phyloP scores from a whole-genome alignment of 2,797 vertebrate genomes.

The Gymnothorax javanicus region DNA sequence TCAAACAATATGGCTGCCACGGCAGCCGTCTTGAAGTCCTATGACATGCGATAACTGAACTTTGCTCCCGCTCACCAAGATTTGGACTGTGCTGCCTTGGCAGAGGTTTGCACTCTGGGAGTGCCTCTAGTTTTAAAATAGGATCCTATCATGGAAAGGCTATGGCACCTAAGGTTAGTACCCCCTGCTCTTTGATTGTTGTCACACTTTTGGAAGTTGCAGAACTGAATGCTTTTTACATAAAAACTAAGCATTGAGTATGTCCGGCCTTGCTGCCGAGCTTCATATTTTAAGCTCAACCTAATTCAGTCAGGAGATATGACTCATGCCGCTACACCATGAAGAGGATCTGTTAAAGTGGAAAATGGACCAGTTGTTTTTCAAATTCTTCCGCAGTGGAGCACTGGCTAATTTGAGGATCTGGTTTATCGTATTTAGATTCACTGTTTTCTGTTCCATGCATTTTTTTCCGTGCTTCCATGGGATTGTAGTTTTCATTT shows the following conservation, averaged over 20 bases:
- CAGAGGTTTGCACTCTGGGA: too few species aligned
- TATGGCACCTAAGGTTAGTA: conserved; percentile 32
- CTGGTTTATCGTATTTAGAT: too few species aligned
- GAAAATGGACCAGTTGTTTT: neutral
- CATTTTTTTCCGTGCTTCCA: too few species aligned
- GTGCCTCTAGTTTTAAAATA: too few species aligned
- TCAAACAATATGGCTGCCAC: too few species aligned
- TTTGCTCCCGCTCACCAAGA: too few species aligned
- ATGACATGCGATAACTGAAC: too few species aligned
- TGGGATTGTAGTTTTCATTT: too few species aligned
- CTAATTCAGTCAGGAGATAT: conserved; percentile 7
- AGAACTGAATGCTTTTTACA: conserved; percentile 64
- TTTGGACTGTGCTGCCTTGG: too few species aligned
- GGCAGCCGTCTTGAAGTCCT: too few species aligned
- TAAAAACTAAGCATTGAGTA: conserved; percentile 61
- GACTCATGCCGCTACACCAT: neutral
- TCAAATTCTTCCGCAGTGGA: neutral
- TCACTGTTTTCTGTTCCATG: too few species aligned
- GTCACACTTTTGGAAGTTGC: conserved; percentile 57
- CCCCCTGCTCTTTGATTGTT: conserved; percentile 48
- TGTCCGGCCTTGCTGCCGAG: neutral
- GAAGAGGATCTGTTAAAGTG: neutral
- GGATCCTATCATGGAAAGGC: conserved; percentile 45
- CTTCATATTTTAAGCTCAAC: neutral
- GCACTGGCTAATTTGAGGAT: conserved; percentile 15